These are phyloP conservation scores for Stratiolaelaps scimitus DNA, from an alignment of 1,140 invertebrate species.

Conservation along the genomic window DNA sequence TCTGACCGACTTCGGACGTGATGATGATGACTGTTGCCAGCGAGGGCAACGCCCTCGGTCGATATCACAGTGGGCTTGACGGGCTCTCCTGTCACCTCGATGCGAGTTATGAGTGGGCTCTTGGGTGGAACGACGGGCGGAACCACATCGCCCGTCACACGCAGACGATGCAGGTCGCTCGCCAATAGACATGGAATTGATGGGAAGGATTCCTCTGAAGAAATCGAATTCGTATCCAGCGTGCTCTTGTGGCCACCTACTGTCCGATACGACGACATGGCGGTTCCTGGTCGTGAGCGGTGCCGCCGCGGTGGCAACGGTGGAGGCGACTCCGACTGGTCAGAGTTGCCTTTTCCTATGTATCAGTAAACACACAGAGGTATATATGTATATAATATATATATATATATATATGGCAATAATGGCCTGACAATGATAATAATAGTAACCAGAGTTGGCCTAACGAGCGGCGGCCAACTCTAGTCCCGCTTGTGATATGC, in stretches of 20 bases:
- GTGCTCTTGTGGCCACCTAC: constrained; percentile 5
- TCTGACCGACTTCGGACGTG: constrained; percentile 15
- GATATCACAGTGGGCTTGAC: constrained; percentile 28
- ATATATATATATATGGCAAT: no score
- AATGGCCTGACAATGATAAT: no score
- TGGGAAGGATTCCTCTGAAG: constrained; percentile 9
- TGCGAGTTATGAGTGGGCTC: constrained; percentile 10
- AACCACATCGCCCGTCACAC: constrained; percentile 20
- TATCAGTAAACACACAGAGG: background rate
- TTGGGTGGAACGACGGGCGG: constrained; percentile 13
- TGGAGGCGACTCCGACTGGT: constrained; percentile 19
- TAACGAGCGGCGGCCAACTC: no score
- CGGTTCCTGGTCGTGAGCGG: constrained; percentile 4
- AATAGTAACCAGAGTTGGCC: no score
- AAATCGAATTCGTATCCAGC: constrained; percentile 24
- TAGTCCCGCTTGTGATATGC: no score
- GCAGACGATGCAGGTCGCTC: constrained; percentile 7
- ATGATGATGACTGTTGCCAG: no score
- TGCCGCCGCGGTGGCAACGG: constrained; percentile 15
- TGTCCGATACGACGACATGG: constrained; percentile 11
- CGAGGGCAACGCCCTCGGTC: constrained; percentile 14
- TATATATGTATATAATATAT: background rate
- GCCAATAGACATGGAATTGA: constrained; percentile 24
- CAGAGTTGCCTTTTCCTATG: constrained; percentile 17
- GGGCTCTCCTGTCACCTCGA: constrained; percentile 23